Base-by-base conservation (phyloP, 2,888 invertebrate species). In the Aporophyla nigra region DNA sequence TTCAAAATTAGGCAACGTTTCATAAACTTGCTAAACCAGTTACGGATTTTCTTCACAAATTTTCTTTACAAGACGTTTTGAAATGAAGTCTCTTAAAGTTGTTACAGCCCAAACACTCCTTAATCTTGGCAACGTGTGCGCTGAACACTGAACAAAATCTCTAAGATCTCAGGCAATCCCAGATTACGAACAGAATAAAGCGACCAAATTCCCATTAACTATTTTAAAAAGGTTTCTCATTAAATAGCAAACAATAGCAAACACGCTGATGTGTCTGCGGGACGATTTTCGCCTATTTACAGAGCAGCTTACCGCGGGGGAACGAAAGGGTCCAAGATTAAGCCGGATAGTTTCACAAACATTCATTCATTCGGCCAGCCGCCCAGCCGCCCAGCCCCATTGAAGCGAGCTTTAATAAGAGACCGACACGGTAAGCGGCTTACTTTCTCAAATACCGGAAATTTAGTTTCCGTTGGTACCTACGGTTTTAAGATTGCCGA, bases 371-470 rank as follows among this genome's bases (percentile, higher is more conserved):
- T 91, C 91, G 87, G 68, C 63, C 68, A 40, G 43, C 86, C 86
- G 21, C 53, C 65, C 68, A 24, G 69, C 70, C 91, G 87, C 72
- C 68, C 79, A 51, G 59, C 88, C 88, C 90, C 91, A 92, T 93
- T 93, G 91, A 92, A 85, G 82, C 89, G 85, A 87, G 90, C 84
- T 89, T 91, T 91, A 93, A 92, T 93, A 92, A 92, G 93, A 88
- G 89, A 81, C 83, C 86, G 84, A 82, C 88, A 87, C 87, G 84
- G 90, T 94, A 94, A 94, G 94, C 93, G 90, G 94, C 94, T 94
- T 94, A 94, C 91, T 86, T 87, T 88, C 88, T 87, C 84, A 87
- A 90, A 92, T 89, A 89, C 91, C 90, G 90, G 91, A 92, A 92
- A 92, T 92, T 92, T 93, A 90, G 92, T 92, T 91, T 87, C 86